These are phyloP conservation scores for Myiothlypis chrysogaster DNA, from an alignment of 2,797 vertebrate genomes.

Conservation along the genomic window DNA sequence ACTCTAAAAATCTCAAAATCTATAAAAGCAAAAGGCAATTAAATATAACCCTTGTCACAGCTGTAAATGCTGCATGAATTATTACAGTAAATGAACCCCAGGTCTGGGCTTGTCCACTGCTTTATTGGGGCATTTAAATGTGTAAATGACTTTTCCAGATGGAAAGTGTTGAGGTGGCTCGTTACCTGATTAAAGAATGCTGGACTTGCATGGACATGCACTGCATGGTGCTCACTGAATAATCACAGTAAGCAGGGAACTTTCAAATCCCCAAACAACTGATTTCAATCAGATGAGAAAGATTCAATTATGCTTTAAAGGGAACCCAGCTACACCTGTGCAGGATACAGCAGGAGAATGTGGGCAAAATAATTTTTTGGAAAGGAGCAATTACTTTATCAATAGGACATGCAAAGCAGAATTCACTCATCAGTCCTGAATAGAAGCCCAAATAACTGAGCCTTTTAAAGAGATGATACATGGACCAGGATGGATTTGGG, in stretches of 20 bases:
- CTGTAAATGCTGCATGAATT: neutral
- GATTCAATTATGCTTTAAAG: neutral
- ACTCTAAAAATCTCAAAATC: neutral
- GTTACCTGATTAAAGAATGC: neutral
- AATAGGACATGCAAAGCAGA: neutral
- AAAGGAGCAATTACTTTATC: neutral
- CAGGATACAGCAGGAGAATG: neutral
- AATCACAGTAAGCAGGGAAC: neutral
- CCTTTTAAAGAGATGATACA: neutral
- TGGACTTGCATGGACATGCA: neutral
- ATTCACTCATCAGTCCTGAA: neutral
- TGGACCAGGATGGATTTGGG: neutral
- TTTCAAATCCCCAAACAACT: neutral
- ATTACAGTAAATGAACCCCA: neutral
- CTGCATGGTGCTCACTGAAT: neutral
- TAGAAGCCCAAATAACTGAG: neutral
- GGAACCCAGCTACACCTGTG: rapidly evolving
- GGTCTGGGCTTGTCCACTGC: neutral
- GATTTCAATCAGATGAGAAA: neutral
- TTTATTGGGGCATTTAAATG: neutral
- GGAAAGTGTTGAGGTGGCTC: neutral
- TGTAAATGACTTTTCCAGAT: neutral
- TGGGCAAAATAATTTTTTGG: neutral
- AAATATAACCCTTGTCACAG: neutral
- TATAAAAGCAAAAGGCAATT: neutral